phyloP scores from a whole-genome alignment of 2,797 vertebrate genomes.

The Somateria mollissima region DNA sequence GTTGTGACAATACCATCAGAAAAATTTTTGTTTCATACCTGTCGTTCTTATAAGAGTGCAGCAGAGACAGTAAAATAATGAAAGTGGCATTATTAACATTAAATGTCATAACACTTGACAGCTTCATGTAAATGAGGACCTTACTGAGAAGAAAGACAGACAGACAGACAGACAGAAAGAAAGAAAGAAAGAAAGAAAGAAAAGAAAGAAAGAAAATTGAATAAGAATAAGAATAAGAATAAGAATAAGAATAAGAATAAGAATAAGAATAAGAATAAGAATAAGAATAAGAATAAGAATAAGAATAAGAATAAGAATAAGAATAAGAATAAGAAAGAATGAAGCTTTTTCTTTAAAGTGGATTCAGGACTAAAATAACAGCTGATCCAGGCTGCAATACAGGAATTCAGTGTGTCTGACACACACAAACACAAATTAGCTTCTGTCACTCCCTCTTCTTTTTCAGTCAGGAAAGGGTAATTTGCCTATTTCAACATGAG shows the following conservation, averaged over 20 bases:
- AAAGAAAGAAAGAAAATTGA: background rate
- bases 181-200: background rate
- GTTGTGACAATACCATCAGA: slow-evolving; percentile 42
- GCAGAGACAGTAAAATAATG: slow-evolving; percentile 49
- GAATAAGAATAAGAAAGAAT: background rate
- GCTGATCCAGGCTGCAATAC: background rate
- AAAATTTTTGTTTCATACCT: slow-evolving; percentile 42
- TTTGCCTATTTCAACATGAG: background rate
- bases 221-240: too few species aligned
- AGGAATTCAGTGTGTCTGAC: background rate
- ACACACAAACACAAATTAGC: background rate
- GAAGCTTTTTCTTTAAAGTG: slow-evolving; percentile 10
- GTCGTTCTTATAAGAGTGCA: slow-evolving; percentile 25
- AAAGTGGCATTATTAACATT: slow-evolving; percentile 70
- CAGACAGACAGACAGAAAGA: background rate
- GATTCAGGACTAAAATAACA: slow-evolving; percentile 14
- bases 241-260: too few species aligned
- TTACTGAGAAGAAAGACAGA: background rate
- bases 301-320: background rate
- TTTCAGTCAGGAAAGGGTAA: background rate
- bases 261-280: too few species aligned
- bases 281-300: too few species aligned
- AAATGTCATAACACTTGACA: slow-evolving; percentile 73
- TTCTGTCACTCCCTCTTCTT: background rate
- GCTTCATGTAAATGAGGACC: slow-evolving; percentile 69